Evolutionary conservation across 2,888 invertebrate species (phyloP).

Genomic region (Meteorus colon): DNA sequence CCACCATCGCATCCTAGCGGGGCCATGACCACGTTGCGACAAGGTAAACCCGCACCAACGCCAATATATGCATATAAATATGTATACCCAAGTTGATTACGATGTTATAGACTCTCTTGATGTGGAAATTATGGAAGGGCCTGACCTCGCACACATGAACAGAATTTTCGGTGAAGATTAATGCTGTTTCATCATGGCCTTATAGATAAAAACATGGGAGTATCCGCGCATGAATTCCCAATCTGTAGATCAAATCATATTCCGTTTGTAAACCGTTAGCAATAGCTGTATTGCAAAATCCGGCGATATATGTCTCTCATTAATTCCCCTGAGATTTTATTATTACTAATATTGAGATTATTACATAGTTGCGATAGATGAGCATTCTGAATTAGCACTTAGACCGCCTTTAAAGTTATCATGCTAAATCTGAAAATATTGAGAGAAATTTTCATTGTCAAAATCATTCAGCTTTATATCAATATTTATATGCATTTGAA

Average conservation of each 20-base stretch:
- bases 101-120: conserved; percentile 31
- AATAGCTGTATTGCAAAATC: too few species aligned
- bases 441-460: too few species aligned
- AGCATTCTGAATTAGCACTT: too few species aligned
- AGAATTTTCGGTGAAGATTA: background rate
- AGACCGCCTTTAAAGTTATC: background rate
- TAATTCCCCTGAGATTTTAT: too few species aligned
- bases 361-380: too few species aligned
- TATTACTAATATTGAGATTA: too few species aligned
- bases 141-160: conserved; percentile 5
- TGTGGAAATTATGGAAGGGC: conserved; percentile 14
- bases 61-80: conserved; percentile 45
- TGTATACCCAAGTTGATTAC: conserved; percentile 40
- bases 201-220: background rate
- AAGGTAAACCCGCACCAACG: conserved; percentile 65
- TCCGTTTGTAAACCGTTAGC: too few species aligned
- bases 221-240: background rate
- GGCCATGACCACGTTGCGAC: conserved; percentile 72
- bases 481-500: too few species aligned
- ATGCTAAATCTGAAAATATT: background rate
- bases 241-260: too few species aligned
- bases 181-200: background rate
- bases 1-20: conserved; percentile 60
- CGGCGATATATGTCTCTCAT: too few species aligned
- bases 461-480: too few species aligned